Evolutionary conservation across 2,797 vertebrate genomes (phyloP).

Genomic region (Mastacembelus armatus): DNA sequence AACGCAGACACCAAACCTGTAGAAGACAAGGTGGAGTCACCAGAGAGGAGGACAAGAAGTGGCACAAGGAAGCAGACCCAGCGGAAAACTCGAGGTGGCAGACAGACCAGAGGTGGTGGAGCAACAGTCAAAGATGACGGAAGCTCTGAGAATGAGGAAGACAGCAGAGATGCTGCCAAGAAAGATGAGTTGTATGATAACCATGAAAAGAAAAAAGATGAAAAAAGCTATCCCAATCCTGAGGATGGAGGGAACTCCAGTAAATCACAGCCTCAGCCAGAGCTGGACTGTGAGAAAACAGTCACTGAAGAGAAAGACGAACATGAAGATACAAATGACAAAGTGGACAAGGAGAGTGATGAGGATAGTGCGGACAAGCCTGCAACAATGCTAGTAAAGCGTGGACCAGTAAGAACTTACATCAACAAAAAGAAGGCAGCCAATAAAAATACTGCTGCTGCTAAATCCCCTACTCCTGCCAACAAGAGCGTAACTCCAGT

Average conservation of each 20-base stretch:
- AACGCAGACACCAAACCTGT: constrained; percentile 82
- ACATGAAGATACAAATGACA: constrained; percentile 41
- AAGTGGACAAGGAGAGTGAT: constrained; percentile 58
- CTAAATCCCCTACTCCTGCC: constrained; percentile 30
- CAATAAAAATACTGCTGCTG: constrained; percentile 62
- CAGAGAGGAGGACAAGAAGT: constrained; percentile 78
- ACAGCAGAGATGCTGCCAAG: constrained; percentile 40
- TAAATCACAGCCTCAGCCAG: constrained; percentile 57
- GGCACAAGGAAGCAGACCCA: constrained; percentile 46
- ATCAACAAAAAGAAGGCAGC: constrained; percentile 76
- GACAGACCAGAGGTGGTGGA: constrained; percentile 39
- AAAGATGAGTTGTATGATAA: constrained; percentile 23
- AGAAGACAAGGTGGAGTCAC: constrained; percentile 74
- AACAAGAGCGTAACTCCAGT: constrained; percentile 48
- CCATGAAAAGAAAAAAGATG: constrained; percentile 61
- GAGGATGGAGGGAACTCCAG: constrained; percentile 56
- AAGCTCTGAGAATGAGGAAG: constrained; percentile 84
- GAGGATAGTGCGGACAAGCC: constrained; percentile 71
- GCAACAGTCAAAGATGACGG: constrained; percentile 72
- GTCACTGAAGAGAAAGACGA: constrained; percentile 65
- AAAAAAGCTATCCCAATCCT: constrained; percentile 59
- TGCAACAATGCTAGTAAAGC: constrained; percentile 47
- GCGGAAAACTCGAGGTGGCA: constrained; percentile 44
- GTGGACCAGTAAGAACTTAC: constrained; percentile 75
- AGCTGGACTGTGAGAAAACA: constrained; percentile 69